Conservation (phyloP, 2,113 vertebrate genomes). For the Platichthys flesus region DNA sequence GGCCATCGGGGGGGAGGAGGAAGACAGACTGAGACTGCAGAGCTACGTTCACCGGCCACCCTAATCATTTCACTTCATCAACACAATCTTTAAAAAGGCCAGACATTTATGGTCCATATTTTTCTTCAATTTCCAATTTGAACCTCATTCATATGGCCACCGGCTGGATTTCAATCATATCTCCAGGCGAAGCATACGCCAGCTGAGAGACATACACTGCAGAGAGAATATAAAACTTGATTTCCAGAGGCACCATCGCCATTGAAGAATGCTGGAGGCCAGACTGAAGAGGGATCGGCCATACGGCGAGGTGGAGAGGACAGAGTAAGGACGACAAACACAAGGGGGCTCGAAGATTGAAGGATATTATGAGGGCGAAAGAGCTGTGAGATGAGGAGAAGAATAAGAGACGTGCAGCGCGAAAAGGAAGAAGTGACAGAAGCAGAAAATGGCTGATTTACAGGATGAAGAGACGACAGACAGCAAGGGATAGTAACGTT, state of each 20-base stretch:
- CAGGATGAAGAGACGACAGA: background rate
- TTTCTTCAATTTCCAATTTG: conserved; percentile 45
- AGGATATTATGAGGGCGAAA: conserved; percentile 23
- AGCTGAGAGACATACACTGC: conserved; percentile 20
- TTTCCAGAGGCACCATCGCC: conserved; percentile 42
- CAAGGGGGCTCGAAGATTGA: conserved; percentile 13
- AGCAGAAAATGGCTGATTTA: conserved; percentile 1
- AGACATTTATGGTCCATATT: conserved; percentile 46
- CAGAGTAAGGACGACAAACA: conserved; percentile 24
- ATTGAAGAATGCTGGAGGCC: conserved; percentile 26
- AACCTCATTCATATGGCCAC: conserved; percentile 26
- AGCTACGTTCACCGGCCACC: conserved; percentile 38
- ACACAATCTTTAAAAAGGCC: conserved; percentile 36
- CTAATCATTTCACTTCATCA: conserved; percentile 59
- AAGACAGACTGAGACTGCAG: conserved; percentile 59
- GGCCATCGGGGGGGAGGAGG: conserved; percentile 43
- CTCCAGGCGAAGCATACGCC: conserved; percentile 13
- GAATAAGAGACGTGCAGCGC: background rate
- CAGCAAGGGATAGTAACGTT: background rate
- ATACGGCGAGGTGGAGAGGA: conserved; percentile 12
- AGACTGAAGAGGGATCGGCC: conserved; percentile 21
- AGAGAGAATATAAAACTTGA: conserved; percentile 44
- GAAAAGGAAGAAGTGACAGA: conserved; percentile 1
- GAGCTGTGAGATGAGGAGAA: conserved; percentile 8
- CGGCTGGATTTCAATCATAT: conserved; percentile 28